Evolutionary conservation across 2,113 vertebrate genomes (phyloP).

Genomic region (Nycticryphes semicollaris): DNA sequence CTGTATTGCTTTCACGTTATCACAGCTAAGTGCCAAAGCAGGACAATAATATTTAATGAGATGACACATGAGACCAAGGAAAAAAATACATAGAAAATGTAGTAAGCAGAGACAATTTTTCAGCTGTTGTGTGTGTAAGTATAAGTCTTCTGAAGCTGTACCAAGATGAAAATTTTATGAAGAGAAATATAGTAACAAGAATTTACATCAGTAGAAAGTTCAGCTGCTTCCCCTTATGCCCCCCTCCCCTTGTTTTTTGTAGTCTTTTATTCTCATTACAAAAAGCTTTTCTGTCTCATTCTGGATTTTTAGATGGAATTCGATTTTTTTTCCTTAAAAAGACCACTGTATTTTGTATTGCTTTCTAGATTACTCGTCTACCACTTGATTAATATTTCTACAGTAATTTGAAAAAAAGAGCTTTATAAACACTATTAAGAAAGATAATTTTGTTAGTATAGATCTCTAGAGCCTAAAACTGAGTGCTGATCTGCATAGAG

Average conservation of each 20-base stretch:
- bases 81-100: not conserved
- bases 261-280: not conserved
- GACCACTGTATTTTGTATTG: fast-evolving
- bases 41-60: not conserved
- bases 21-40: not conserved
- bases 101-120: not conserved
- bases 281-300: fast-evolving
- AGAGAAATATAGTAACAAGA: not conserved
- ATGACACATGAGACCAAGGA: not conserved
- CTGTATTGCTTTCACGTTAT: not conserved
- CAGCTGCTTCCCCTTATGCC: fast-evolving
- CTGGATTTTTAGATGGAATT: not conserved
- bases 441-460: not conserved
- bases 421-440: not conserved
- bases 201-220: not conserved
- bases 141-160: not conserved
- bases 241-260: not conserved
- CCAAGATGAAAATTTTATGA: not conserved
- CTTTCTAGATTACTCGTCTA: not conserved
- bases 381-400: not conserved
- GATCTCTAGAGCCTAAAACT: not conserved
- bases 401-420: not conserved
- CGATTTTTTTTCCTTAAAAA: not conserved
- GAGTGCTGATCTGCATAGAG: not conserved
- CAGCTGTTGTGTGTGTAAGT: not conserved